Base-by-base conservation (phyloP, 37 sponge, comb jelly and placozoan genomes). In the Lycopodina hypogea region DNA sequence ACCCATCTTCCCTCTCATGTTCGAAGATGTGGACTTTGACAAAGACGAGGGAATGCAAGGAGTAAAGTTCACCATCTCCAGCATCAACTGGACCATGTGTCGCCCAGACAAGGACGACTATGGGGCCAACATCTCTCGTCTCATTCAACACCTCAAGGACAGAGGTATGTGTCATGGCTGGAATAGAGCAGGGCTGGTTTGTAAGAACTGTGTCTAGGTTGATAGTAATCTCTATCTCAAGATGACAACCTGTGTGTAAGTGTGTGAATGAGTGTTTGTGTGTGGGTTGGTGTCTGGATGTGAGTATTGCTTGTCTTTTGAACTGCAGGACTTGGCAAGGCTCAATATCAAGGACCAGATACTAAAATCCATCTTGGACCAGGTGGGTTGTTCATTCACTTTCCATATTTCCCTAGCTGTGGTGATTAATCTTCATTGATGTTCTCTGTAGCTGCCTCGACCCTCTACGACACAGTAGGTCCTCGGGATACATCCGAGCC, bases 51-150 rank as follows among this genome's bases (percentile, higher is more conserved):
- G 68, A 0, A 74, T 68, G 9, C 61, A 65, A 32, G 89, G 89
- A 3, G 81, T 92, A 53, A 92, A 92, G 74, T 92, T 84, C 48
- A 81, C 88, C 33, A 65, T 92, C 42, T 65, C 70, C 26, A 77
- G 89, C 40, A 77, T 84, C 78, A 92, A 92, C 78, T 92, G 92
- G 92, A 84, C 89, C 48, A 84, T 88, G 92, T 84, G 78, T 32
- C 69, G 92, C 2, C 85, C 85, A 0, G 81, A 60, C 1, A 69
- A 53, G 29, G 92, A 92, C 36, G 89, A 88, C 33, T 92, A 92
- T 40, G 24, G 50, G 2, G 24, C 50, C 22, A 75, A 73, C 1
- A 34, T 92, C 37, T 30, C 68, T 4, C 83, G 80, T 37, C 53
- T 92, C 41, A 70, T 84, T 19, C 18, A 77, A 24, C 85, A 85